phyloP scores from a whole-genome alignment of 2,113 vertebrate genomes.

The Bubo scandiacus region DNA sequence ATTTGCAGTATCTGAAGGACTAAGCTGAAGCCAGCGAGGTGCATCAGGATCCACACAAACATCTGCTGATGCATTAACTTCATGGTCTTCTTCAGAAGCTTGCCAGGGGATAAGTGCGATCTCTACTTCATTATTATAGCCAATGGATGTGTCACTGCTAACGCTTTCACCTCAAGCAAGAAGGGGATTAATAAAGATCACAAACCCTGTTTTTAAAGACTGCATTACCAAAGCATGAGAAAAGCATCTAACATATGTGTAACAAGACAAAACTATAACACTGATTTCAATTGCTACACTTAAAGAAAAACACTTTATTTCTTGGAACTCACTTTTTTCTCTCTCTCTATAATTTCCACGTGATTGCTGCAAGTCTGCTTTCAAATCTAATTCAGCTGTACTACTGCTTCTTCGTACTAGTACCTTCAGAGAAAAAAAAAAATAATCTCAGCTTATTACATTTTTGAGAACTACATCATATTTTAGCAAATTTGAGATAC shows the following conservation, averaged over 20 bases:
- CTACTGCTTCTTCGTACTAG: slow-evolving; percentile 83
- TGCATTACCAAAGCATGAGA: neutral
- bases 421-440: slow-evolving; percentile 73
- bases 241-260: rapidly evolving
- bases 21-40: slow-evolving; percentile 84
- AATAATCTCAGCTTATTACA: neutral
- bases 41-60: slow-evolving; percentile 76
- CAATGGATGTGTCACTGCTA: slow-evolving; percentile 84
- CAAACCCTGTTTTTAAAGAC: neutral
- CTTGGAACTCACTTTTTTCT: slow-evolving; percentile 84
- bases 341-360: slow-evolving; percentile 71
- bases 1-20: slow-evolving; percentile 81
- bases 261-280: neutral
- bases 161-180: slow-evolving; percentile 84
- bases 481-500: neutral
- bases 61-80: slow-evolving; percentile 79
- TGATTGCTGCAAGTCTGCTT: slow-evolving; percentile 69
- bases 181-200: neutral
- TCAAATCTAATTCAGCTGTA: slow-evolving; percentile 82
- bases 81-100: slow-evolving; percentile 83
- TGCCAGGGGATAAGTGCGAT: slow-evolving; percentile 80
- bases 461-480: neutral
- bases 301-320: neutral
- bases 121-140: slow-evolving; percentile 83
- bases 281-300: rapidly evolving